Base-by-base conservation (phyloP, 2,888 invertebrate genomes). In the Eucera pruinosa region DNA sequence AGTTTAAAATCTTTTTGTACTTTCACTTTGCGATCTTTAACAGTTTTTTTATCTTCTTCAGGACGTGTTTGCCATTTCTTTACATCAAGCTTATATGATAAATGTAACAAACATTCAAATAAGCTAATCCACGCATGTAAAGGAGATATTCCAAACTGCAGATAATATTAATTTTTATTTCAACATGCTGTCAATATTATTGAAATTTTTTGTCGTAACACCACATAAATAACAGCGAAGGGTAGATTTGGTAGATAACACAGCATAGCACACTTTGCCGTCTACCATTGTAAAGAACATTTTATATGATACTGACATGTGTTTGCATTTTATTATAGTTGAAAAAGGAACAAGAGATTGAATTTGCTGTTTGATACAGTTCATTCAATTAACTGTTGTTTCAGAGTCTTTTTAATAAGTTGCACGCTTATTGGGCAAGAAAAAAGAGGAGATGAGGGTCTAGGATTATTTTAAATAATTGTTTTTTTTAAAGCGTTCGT, bases 21-120 rank as follows among this genome's bases (percentile, higher is more conserved):
- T 43, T 33, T 13, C 6, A 15, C 15, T 27, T 60, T 60, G 23
- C 33, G 6, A 79, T 30, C 18, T 70, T n/a, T 57, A 83, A 78
- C 9, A 80, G 80, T 48, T 61, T 74, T 58, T 11, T 73, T 62
- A 20, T 62, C 11, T 6, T 45, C 33, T 18, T 30, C 30, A 7
- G 18, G 2, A 20, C 58, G 41, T 18, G 13, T 43, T 45, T 60
- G 45, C 60, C 60, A 60, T 27, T 60, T 43, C 43, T 62, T 11
- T 39, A 54, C 39, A 11, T n/a, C 13, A 9, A 61, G 33, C 36
- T 48, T 47, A 48, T 61, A 61, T 3, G 61, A 30, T 20, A 54
- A n/a, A n/a, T 54, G 54, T 18, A 54, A 18, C 18, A 36, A 33
- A n/a, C 54, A 54, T 36, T 54, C 54, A 33, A 54, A 54, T 9